These are phyloP conservation scores for Lophius piscatorius DNA, from an alignment of 2,113 vertebrate species.

Conservation along the genomic window DNA sequence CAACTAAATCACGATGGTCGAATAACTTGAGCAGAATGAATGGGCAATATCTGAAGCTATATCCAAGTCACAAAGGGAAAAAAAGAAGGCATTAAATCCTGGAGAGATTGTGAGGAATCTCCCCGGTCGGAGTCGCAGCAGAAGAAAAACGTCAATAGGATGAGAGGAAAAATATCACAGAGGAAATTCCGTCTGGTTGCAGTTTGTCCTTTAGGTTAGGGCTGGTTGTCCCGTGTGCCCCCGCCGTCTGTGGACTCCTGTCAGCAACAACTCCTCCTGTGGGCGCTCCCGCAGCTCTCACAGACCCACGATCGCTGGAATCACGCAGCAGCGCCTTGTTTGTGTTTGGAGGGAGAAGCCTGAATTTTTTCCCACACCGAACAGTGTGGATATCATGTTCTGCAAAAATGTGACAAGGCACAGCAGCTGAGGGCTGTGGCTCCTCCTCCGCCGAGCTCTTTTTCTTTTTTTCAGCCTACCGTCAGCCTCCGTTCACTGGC, in stretches of 20 bases:
- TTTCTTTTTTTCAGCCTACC: slow-evolving; percentile 10
- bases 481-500: slow-evolving; percentile 56
- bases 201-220: slow-evolving; percentile 47
- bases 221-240: slow-evolving; percentile 65
- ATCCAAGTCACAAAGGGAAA: slow-evolving; percentile 33
- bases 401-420: slow-evolving; percentile 76
- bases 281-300: slow-evolving; percentile 18
- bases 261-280: too few species aligned
- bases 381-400: slow-evolving; percentile 67
- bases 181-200: slow-evolving; percentile 53
- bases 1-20: neutral
- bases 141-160: neutral
- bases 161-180: slow-evolving; percentile 7
- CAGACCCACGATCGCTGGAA: slow-evolving; percentile 24
- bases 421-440: slow-evolving; percentile 78
- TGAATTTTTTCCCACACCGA: slow-evolving; percentile 58
- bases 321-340: slow-evolving; percentile 50
- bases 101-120: slow-evolving; percentile 16
- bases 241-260: slow-evolving; percentile 50
- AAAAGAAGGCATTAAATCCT: slow-evolving; percentile 24
- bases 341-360: slow-evolving; percentile 36
- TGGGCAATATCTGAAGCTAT: slow-evolving; percentile 38
- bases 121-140: slow-evolving; percentile 18
- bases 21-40: slow-evolving; percentile 40
- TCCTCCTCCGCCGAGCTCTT: slow-evolving; percentile 61